Conservation (phyloP, 2,888 invertebrate species). For the Latheticus oryzae region DNA sequence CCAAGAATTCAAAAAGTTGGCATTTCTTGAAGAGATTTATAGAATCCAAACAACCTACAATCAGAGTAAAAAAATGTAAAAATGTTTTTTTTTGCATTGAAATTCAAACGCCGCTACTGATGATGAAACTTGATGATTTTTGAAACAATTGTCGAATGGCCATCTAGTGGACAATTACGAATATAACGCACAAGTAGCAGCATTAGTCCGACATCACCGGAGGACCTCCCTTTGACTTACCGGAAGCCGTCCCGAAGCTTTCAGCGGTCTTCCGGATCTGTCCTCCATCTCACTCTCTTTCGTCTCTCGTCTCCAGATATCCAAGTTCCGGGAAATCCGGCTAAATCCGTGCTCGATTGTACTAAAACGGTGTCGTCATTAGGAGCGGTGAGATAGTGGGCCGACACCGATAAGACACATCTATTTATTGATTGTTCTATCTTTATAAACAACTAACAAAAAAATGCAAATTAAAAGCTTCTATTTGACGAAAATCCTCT, state of each 20-base stretch:
- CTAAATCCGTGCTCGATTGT: slow-evolving; percentile 40
- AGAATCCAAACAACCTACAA: too few relatives aligned
- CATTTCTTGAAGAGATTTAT: too few relatives aligned
- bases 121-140: neutral
- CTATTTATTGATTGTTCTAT: slow-evolving; percentile 39
- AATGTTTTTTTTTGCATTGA: too few relatives aligned
- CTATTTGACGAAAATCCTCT: neutral
- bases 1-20: too few relatives aligned
- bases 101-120: too few relatives aligned
- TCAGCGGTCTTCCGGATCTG: slow-evolving; percentile 45
- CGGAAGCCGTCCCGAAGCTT: slow-evolving; percentile 44
- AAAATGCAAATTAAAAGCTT: too few relatives aligned
- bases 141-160: neutral
- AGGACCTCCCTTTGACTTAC: slow-evolving; percentile 40
- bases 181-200: slow-evolving; percentile 28
- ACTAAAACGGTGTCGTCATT: slow-evolving; percentile 41
- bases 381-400: slow-evolving; percentile 37
- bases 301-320: slow-evolving; percentile 40
- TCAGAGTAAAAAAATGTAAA: too few relatives aligned
- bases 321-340: slow-evolving; percentile 40
- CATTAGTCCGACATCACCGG: slow-evolving; percentile 36
- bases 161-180: slow-evolving; percentile 31
- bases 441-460: too few relatives aligned
- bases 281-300: slow-evolving; percentile 33
- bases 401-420: slow-evolving; percentile 24